A percentile compares a stretch with the other conserved stretches of the same genome.
Evolutionary conservation across 2,113 vertebrate species (phyloP).

Genomic region (Felis chaus): DNA sequence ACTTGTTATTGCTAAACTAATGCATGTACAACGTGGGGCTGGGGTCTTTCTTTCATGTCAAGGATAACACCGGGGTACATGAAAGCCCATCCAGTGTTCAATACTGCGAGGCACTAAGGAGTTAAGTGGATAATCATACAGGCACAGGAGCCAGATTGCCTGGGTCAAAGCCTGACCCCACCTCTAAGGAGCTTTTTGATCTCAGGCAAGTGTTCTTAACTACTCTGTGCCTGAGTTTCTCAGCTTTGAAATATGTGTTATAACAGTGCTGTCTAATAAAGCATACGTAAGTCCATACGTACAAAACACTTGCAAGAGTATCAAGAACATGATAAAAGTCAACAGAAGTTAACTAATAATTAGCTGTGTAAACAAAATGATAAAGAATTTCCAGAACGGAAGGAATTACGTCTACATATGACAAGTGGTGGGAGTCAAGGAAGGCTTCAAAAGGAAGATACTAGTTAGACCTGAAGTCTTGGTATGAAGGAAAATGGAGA

Average conservation of each 20-base stretch:
- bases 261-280: neutral
- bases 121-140: neutral
- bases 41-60: neutral
- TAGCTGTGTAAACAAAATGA: conserved; percentile 5
- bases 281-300: neutral
- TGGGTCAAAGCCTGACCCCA: neutral
- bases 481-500: neutral
- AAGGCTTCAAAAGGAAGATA: neutral
- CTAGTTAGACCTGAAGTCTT: neutral
- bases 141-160: neutral
- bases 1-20: neutral
- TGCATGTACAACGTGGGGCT: neutral
- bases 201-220: neutral
- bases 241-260: neutral
- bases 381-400: neutral
- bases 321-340: neutral
- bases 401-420: neutral
- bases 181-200: neutral
- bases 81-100: neutral
- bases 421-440: neutral
- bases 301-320: neutral
- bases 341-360: neutral
- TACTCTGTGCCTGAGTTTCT: neutral
- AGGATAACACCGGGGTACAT: neutral
- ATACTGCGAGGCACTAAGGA: neutral